Evolutionary conservation across 2,113 vertebrate genomes (phyloP), one percentile per base, ranked within the genome.

Genomic region (Cryptomyrus ogoouensis): DNA sequence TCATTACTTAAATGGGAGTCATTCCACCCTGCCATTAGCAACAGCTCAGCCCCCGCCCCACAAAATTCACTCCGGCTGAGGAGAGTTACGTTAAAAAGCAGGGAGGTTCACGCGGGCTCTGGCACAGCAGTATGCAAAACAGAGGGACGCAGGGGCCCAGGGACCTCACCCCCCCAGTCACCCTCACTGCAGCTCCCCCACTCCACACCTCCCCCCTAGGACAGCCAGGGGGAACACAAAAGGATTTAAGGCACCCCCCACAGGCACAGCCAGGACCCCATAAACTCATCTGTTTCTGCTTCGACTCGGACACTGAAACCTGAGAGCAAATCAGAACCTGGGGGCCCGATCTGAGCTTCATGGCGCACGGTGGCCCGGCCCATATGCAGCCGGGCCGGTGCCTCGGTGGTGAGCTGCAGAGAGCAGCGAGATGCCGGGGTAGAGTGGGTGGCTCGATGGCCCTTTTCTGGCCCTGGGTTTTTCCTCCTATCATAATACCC

Each of bases 1-100:
- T 93, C 94, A 93, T 95, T 93, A 93, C 94, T 95, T 96, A 95
- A 94, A 95, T 44, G 89, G 94, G 93, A 96, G 97, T 97, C 97
- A 97, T 96, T 97, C 96, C 95, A 98, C 96, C 97, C 96, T 96
- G 93, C 96, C 96, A 98, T 98, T 97, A 98, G 95, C 91, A 94
- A 95, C 95, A 96, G 97, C 95, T 97, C 97, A 97, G 44, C 44
- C 80, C 39, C 80, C 44, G 17, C 80, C 44, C 94, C 94, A 94
- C 95, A 96, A 97, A 98, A 98, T 97, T 96, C 91, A 95, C 96
- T 95, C 96, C 96, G 95, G 95, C 96, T 96, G 94, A 93, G 92
- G 92, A 90, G 93, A 91, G 66, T 8, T 84, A 93, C 93, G 96
- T 96, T 94, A 94, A 95, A 94, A 94, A 94, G 94, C 94, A 93